Conservation (phyloP, 2,888 invertebrate genomes). For the Pristionchus fissidentatus region DNA sequence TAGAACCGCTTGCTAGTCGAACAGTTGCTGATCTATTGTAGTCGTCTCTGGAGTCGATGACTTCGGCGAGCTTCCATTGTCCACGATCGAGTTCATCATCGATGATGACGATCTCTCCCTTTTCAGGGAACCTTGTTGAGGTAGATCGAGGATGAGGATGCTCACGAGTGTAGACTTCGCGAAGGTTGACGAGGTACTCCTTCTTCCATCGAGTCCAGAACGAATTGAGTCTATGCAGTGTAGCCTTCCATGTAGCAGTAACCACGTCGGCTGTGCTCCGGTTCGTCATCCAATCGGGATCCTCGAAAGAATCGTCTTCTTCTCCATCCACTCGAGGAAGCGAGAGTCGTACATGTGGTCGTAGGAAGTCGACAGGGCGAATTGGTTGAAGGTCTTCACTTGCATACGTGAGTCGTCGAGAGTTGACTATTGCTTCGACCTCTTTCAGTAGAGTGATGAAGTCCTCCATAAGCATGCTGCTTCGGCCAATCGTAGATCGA, state of each 20-base stretch:
- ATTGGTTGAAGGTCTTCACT: conserved; percentile 61
- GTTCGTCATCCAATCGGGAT: neutral
- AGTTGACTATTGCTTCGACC: conserved; percentile 70
- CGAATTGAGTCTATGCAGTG: neutral
- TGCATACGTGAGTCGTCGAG: conserved; percentile 74
- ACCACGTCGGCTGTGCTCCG: neutral
- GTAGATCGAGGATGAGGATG: conserved; percentile 27
- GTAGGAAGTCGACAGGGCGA: conserved; percentile 52
- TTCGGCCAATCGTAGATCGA: conserved; percentile 73
- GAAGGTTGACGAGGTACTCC: conserved; percentile 1
- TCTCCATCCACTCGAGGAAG: conserved; percentile 30
- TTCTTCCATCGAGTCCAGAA: neutral
- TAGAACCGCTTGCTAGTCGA: neutral
- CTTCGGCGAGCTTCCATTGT: neutral
- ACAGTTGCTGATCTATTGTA: neutral
- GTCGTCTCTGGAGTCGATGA: conserved; percentile 15
- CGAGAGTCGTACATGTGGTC: neutral
- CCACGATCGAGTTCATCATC: conserved; percentile 11
- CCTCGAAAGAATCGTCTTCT: neutral
- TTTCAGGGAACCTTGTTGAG: neutral
- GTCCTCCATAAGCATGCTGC: conserved; percentile 71
- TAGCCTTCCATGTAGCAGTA: neutral
- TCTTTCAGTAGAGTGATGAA: conserved; percentile 73
- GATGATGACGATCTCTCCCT: neutral
- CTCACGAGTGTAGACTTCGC: neutral